These are phyloP conservation scores for Oreortyx pictus DNA, from an alignment of 2,797 vertebrate species.

Conservation along the genomic window DNA sequence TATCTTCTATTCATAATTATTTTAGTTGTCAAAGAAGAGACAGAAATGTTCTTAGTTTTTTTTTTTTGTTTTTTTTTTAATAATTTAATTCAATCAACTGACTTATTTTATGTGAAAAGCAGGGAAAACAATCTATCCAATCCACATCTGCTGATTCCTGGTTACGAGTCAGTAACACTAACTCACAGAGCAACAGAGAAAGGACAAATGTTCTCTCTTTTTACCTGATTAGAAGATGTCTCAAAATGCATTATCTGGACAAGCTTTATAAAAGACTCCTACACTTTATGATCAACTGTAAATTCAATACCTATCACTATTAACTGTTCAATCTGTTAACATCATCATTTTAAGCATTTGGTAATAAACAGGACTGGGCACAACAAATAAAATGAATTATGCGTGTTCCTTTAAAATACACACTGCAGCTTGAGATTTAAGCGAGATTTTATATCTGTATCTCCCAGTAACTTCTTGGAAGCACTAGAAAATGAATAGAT, in stretches of 20 bases:
- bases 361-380: background rate
- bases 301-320: conserved; percentile 62
- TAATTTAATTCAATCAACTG: background rate
- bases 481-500: background rate
- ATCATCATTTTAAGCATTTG: conserved; percentile 24
- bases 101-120: background rate
- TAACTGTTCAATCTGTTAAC: conserved; percentile 45
- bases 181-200: conserved; percentile 37
- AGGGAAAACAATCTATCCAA: background rate
- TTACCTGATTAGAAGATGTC: conserved; percentile 43
- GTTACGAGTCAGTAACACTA: conserved; percentile 5
- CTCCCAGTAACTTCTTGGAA: background rate
- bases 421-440: background rate
- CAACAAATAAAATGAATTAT: background rate
- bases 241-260: conserved; percentile 47
- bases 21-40: background rate
- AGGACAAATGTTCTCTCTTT: conserved; percentile 33
- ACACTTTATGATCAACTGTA: conserved; percentile 59
- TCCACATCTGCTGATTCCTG: background rate
- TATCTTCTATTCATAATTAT: background rate
- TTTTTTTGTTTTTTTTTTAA: background rate
- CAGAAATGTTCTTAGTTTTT: background rate
- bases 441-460: background rate
- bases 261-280: conserved; percentile 59
- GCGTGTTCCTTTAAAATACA: background rate